Evolutionary conservation across 2,797 vertebrate species (phyloP).

Genomic region (Rhabdophis nuchalis): DNA sequence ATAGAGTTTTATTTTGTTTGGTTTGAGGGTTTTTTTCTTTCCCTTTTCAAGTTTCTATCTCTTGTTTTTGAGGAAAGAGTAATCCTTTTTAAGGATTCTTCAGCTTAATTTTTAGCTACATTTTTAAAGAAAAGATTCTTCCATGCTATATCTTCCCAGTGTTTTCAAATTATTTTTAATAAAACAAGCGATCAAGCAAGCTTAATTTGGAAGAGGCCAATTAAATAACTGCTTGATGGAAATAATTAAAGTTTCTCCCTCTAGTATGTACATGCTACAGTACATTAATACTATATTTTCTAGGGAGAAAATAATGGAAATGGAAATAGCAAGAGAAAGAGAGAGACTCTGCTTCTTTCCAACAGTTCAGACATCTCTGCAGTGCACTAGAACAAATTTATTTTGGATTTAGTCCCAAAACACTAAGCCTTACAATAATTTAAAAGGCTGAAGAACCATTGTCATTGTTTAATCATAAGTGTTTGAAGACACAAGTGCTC

Average conservation of each 20-base stretch:
- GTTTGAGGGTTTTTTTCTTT: neutral
- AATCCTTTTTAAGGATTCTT: neutral
- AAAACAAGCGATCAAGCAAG: neutral
- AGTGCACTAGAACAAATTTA: neutral
- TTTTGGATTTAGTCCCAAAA: neutral
- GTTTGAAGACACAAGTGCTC: neutral
- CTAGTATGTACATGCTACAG: neutral
- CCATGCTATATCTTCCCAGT: neutral
- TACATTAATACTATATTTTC: neutral
- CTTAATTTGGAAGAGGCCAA: neutral
- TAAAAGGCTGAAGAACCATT: neutral
- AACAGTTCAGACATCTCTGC: neutral
- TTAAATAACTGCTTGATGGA: neutral
- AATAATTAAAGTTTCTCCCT: neutral
- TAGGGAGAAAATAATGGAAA: neutral
- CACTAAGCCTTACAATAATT: neutral
- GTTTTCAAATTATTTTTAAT: neutral
- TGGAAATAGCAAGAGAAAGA: neutral
- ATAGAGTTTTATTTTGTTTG: neutral
- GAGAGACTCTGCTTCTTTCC: neutral
- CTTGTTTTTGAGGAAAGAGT: neutral
- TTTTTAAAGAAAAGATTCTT: neutral
- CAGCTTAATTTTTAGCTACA: neutral
- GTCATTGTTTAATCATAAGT: neutral
- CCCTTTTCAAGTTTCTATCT: neutral